Evolutionary conservation across 2,113 vertebrate species (phyloP).

Genomic region (Phyllostomus discolor): DNA sequence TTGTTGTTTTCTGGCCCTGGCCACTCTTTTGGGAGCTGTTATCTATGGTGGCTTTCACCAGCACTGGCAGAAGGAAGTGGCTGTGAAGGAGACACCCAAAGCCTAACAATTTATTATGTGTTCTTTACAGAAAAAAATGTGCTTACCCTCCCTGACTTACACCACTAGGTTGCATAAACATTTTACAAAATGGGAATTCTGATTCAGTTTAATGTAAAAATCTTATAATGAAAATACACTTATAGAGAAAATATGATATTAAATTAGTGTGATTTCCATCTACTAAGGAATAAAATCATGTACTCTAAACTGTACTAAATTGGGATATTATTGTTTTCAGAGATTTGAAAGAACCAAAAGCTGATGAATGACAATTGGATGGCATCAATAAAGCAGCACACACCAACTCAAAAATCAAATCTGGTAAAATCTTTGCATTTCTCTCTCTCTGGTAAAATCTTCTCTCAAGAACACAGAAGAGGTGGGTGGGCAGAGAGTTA

Average conservation of each 20-base stretch:
- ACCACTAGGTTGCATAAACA: background rate
- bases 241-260: background rate
- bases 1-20: fast-evolving
- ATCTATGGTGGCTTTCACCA: background rate
- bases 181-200: background rate
- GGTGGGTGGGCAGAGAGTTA: background rate
- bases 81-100: background rate
- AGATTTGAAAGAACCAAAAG: background rate
- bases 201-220: background rate
- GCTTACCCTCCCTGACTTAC: background rate
- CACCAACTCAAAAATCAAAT: background rate
- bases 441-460: background rate
- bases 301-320: background rate
- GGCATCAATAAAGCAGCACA: background rate
- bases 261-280: background rate
- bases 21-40: background rate
- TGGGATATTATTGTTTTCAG: background rate
- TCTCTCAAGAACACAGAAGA: background rate
- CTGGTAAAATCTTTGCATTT: background rate
- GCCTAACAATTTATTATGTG: background rate
- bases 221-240: background rate
- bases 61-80: background rate
- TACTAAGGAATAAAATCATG: background rate
- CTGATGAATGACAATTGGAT: background rate
- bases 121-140: background rate